These are phyloP conservation scores for Zaprionus tsacasi DNA, from an alignment of 1,140 invertebrate species.

Conservation along the genomic window DNA sequence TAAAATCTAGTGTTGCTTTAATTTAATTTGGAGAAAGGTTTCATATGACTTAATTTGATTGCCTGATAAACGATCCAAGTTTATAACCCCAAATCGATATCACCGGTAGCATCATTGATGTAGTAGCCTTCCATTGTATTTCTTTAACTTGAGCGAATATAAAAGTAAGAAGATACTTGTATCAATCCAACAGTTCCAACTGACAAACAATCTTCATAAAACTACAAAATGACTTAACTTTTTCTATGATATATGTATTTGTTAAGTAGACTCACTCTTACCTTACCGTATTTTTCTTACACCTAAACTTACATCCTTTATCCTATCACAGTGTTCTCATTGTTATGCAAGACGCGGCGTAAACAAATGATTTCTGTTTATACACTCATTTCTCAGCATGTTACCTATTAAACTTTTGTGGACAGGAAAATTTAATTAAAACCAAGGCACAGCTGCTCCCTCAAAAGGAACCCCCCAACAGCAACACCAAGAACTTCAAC, in stretches of 20 bases:
- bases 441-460: constrained; percentile 73
- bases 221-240: too few species aligned
- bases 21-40: too few species aligned
- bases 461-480: constrained; percentile 41
- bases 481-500: constrained; percentile 28
- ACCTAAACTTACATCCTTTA: background rate
- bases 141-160: too few species aligned
- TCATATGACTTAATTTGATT: too few species aligned
- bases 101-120: too few species aligned
- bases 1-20: too few species aligned
- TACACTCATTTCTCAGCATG: constrained; percentile 77
- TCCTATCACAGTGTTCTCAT: constrained; percentile 19
- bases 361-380: constrained; percentile 78
- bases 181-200: too few species aligned
- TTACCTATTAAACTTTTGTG: constrained; percentile 82
- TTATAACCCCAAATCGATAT: too few species aligned
- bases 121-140: too few species aligned
- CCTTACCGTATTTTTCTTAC: background rate
- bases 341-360: constrained; percentile 30
- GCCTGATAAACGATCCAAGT: too few species aligned
- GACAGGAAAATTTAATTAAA: constrained; percentile 82
- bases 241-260: background rate
- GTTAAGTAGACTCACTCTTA: background rate
- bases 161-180: too few species aligned
- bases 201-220: too few species aligned